Percentiles rank a stretch among this genome's conserved stretches.
phyloP scores from a whole-genome alignment of 2,888 invertebrate species.

The Eupithecia exiguata region DNA sequence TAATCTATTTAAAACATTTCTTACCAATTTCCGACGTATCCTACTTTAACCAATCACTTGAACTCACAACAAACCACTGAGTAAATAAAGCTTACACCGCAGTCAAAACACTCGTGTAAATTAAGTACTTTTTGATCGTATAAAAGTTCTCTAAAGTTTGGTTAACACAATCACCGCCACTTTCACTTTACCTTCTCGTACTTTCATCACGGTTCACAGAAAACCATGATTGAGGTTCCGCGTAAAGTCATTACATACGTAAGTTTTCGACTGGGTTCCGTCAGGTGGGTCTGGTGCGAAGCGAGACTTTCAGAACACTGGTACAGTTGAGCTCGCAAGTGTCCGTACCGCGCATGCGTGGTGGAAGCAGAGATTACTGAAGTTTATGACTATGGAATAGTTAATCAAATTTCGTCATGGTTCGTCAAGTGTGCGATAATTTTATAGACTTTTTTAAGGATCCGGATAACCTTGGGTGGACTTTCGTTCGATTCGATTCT shows the following conservation, averaged over 20 bases:
- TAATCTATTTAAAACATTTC: background rate
- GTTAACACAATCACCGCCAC: background rate
- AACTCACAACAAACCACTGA: conserved; percentile 8
- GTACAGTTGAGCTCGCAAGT: conserved; percentile 38
- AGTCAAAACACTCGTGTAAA: background rate
- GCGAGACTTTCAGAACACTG: conserved; percentile 49
- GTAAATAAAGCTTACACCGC: background rate
- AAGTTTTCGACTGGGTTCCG: conserved; percentile 17
- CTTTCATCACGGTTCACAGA: conserved; percentile 9
- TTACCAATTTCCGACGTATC: background rate
- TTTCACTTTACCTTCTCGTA: conserved; percentile 6
- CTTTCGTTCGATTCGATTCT: background rate
- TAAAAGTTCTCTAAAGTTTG: conserved; percentile 7
- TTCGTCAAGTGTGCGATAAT: conserved; percentile 40
- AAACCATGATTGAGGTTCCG: background rate
- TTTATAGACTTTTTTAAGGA: conserved; percentile 6
- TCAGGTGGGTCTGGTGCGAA: conserved; percentile 41
- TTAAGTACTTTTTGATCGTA: background rate
- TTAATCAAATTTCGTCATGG: conserved; percentile 47
- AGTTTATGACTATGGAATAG: conserved; percentile 40
- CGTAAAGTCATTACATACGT: conserved; percentile 19
- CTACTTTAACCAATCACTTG: conserved; percentile 4
- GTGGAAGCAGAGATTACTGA: conserved; percentile 40
- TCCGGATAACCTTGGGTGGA: conserved; percentile 1
- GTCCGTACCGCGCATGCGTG: conserved; percentile 44